A percentile compares a stretch with the other conserved stretches of the same genome.
Conservation (phyloP, 92 coral and sea anemone genomes). For the Galaxea fascicularis region DNA sequence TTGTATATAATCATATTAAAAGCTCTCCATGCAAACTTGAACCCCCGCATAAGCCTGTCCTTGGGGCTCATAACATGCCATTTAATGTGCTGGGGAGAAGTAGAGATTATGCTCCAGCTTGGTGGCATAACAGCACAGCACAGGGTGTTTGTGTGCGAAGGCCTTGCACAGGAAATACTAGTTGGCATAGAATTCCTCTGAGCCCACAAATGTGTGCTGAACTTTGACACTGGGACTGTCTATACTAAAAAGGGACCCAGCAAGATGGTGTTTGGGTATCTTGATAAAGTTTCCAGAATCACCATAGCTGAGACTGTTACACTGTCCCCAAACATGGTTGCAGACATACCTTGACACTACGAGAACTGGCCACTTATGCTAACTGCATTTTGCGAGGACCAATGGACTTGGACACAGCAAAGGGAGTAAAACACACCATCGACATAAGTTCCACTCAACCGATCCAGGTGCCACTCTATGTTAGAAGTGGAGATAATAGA, state of each 20-base stretch:
- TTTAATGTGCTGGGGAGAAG: not conserved
- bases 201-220: conserved; percentile 15
- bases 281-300: conserved; percentile 19
- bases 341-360: conserved; percentile 4
- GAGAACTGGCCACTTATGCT: conserved; percentile 27
- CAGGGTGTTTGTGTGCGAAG: conserved; percentile 4
- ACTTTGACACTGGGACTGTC: conserved; percentile 11
- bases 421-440: conserved; percentile 35
- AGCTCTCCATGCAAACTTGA: not conserved
- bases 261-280: conserved; percentile 4
- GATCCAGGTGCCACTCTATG: conserved; percentile 52
- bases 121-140: conserved; percentile 10
- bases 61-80: not conserved
- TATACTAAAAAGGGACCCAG: not conserved
- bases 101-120: conserved; percentile 23
- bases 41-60: not conserved
- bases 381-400: conserved; percentile 32
- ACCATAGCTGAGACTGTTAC: conserved; percentile 25
- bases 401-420: conserved; percentile 43
- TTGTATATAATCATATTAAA: not conserved
- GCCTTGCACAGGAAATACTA: not conserved
- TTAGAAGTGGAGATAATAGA: conserved; percentile 50
- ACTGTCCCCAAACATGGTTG: conserved; percentile 37
- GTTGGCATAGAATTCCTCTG: conserved; percentile 9
- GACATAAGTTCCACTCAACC: conserved; percentile 46